These are phyloP conservation scores for Danaus melanippus DNA, from an alignment of 1,140 invertebrate species.

Conservation along the genomic window DNA sequence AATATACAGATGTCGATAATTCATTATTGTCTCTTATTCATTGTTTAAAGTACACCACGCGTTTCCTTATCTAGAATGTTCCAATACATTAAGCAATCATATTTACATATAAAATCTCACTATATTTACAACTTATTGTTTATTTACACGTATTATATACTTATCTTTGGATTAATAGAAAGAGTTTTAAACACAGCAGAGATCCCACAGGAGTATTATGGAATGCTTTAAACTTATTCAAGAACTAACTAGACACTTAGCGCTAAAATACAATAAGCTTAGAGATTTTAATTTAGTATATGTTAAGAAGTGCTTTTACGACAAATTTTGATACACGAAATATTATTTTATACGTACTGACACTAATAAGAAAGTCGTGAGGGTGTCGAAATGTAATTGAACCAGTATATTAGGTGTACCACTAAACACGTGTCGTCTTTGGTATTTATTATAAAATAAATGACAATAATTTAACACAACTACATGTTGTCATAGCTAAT, in stretches of 20 bases:
- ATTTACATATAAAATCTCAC: constrained; percentile 49
- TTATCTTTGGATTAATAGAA: constrained; percentile 56
- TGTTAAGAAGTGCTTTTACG: too few species aligned
- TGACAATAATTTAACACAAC: too few species aligned
- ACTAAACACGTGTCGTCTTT: too few species aligned
- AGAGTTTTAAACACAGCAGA: constrained; percentile 62
- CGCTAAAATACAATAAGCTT: constrained; percentile 49
- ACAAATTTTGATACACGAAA: too few species aligned
- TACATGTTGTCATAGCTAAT: too few species aligned
- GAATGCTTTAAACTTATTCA: constrained; percentile 65
- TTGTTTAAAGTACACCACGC: constrained; percentile 26
- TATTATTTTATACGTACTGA: too few species aligned
- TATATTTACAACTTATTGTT: constrained; percentile 39
- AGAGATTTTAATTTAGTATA: constrained; percentile 9
- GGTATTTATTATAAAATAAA: too few species aligned
- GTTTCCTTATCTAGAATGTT: constrained; percentile 6
- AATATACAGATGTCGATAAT: constrained; percentile 44
- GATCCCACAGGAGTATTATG: constrained; percentile 66
- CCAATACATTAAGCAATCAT: constrained; percentile 35
- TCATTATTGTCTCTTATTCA: constrained; percentile 61
- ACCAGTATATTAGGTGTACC: too few species aligned
- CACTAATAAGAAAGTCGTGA: too few species aligned
- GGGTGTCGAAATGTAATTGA: too few species aligned
- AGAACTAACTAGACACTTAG: constrained; percentile 56
- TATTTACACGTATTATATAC: constrained; percentile 40